Evolutionary conservation across 92 coral and sea anemone species (phyloP), one percentile per base, ranked within the genome.

Genomic region (Porites divaricata): DNA sequence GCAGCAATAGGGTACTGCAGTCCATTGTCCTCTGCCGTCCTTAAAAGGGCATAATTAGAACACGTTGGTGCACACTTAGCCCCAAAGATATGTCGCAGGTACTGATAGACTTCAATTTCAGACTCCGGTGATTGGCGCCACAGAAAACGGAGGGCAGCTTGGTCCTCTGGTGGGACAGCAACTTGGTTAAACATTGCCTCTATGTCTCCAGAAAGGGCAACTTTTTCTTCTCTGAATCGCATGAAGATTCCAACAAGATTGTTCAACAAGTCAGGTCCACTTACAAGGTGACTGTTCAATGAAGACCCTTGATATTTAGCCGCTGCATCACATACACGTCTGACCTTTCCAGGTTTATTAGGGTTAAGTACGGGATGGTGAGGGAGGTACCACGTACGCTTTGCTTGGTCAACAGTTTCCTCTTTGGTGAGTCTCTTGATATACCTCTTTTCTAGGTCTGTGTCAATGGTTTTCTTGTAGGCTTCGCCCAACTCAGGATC

Each of bases 171-270:
- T 17, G 62, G 75, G 35, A 87, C 94, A 56, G 77, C 74, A 88
- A 90, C 79, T 65, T 88, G 94, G 16, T 86, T 63, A 77, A 88
- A 88, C 89, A 88, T 83, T 79, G 80, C 86, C 21, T 89, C 91
- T 5, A 83, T 90, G 79, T 90, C 91, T 61, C 89, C 90, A n/a
- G 91, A 87, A 19, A 90, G 53, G 0, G 89, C 94, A 15, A 87
- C 69, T 49, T 21, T 80, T 85, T 89, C 88, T 83, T 90, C 86
- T 57, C 90, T 54, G 84, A 86, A 90, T 58, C 82, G 81, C 78
- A 86, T 71, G 67, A 90, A 74, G 20, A 90, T 76, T 54, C 88
- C 93, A 70, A 87, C 86, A 62, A 87, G 87, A 17, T 81, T 77
- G 73, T 59, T 78, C 15, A 86, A 54, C 68, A 78, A 63, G 50